These are phyloP conservation scores for Meda fulgida DNA, from an alignment of 2,797 vertebrate genomes.

Conservation along the genomic window DNA sequence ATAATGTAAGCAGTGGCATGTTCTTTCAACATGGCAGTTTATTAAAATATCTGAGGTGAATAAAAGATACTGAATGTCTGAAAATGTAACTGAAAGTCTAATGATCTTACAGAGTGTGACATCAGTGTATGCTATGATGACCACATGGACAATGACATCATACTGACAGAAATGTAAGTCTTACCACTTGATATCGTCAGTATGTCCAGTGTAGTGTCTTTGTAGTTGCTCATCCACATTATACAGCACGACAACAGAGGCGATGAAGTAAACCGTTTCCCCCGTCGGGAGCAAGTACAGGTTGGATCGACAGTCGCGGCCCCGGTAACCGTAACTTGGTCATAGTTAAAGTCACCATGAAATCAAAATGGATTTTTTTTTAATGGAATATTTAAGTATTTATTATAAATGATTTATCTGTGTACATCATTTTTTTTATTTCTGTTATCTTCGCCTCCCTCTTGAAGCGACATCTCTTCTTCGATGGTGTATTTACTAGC, in stretches of 20 bases:
- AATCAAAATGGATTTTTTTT: neutral
- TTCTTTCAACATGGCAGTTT: neutral
- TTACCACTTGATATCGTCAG: conserved; percentile 98
- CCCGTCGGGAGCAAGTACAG: conserved; percentile 96
- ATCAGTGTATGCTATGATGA: neutral
- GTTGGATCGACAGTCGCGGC: conserved; percentile 96
- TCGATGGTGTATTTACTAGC: neutral
- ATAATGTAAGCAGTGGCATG: neutral
- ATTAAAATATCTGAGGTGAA: neutral
- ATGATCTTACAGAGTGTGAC: neutral
- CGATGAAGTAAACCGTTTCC: conserved; percentile 98
- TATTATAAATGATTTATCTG: neutral
- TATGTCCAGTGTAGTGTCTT: conserved; percentile 95
- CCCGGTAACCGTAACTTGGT: conserved; percentile 92
- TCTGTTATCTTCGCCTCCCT: neutral
- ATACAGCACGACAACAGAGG: conserved; percentile 94
- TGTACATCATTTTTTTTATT: too few relatives aligned
- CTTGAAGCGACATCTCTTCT: neutral
- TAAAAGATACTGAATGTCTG: neutral
- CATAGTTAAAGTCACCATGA: conserved; percentile 32
- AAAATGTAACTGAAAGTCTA: too few relatives aligned
- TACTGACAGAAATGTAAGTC: conserved; percentile 49
- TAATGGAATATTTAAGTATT: neutral
- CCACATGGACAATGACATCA: neutral
- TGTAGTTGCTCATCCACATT: conserved; percentile 96